These are phyloP conservation scores for Bursaphelenchus mucronatus DNA, from an alignment of 1,140 invertebrate species.

Conservation along the genomic window DNA sequence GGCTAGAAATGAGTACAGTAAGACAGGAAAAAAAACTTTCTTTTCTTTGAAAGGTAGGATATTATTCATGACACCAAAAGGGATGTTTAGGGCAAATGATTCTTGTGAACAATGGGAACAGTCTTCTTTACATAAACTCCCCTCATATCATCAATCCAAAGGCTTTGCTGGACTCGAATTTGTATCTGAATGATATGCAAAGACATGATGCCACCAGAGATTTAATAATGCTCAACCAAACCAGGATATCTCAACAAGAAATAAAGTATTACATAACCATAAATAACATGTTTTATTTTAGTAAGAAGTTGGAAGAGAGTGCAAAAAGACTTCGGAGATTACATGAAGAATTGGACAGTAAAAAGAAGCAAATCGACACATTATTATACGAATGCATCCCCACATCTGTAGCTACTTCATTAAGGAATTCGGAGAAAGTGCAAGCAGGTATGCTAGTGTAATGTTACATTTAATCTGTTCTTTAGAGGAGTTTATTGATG, in stretches of 20 bases:
- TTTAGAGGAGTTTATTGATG: slow-evolving; percentile 60
- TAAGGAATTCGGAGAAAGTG: slow-evolving; percentile 57
- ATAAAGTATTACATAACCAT: slow-evolving; percentile 62
- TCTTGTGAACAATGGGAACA: slow-evolving; percentile 35
- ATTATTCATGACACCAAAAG: slow-evolving; percentile 55
- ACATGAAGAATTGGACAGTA: slow-evolving; percentile 58
- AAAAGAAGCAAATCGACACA: slow-evolving; percentile 62
- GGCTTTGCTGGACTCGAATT: slow-evolving; percentile 59
- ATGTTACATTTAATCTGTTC: not conserved
- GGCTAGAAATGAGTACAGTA: slow-evolving; percentile 20
- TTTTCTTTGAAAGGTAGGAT: slow-evolving; percentile 58
- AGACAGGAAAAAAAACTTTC: slow-evolving; percentile 44
- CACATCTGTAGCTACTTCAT: slow-evolving; percentile 59
- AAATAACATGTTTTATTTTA: slow-evolving; percentile 36
- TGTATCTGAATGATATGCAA: slow-evolving; percentile 61
- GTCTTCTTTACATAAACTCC: slow-evolving; percentile 63
- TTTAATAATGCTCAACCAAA: slow-evolving; percentile 60
- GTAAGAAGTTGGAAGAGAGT: slow-evolving; percentile 31
- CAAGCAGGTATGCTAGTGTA: slow-evolving; percentile 45
- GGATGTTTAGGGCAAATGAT: slow-evolving; percentile 45
- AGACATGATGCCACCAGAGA: slow-evolving; percentile 63
- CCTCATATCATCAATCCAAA: slow-evolving; percentile 55
- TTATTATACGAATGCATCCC: slow-evolving; percentile 61
- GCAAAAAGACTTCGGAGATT: slow-evolving; percentile 14
- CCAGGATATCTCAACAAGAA: slow-evolving; percentile 60